phyloP scores from a whole-genome alignment of 1,140 invertebrate genomes.

The Micrasema minimum region DNA sequence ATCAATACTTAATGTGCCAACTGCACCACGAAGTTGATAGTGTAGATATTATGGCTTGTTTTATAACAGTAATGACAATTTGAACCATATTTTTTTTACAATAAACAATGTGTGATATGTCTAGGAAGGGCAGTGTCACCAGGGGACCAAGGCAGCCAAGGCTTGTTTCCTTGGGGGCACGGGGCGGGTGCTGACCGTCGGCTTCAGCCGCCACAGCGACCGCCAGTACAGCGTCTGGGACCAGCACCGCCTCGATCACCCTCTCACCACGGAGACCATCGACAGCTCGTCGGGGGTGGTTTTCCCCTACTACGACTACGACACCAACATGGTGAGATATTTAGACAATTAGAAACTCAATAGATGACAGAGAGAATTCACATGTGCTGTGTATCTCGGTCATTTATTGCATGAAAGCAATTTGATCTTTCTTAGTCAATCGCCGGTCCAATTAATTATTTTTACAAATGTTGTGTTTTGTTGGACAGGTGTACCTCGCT shows the following conservation, averaged over 20 bases:
- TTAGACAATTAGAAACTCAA: too few species aligned
- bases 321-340: slow-evolving; percentile 85
- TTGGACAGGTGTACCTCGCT: slow-evolving; percentile 67
- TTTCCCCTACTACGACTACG: slow-evolving; percentile 93
- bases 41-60: too few species aligned
- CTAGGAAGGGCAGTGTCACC: slow-evolving; percentile 86
- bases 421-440: too few species aligned
- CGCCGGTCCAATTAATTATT: too few species aligned
- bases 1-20: too few species aligned
- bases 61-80: too few species aligned
- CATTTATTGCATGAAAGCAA: too few species aligned
- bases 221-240: slow-evolving; percentile 91
- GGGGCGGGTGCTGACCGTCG: slow-evolving; percentile 84
- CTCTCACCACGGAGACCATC: slow-evolving; percentile 84
- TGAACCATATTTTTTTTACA: too few species aligned
- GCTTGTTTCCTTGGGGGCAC: slow-evolving; percentile 86
- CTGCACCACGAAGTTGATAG: too few species aligned
- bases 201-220: slow-evolving; percentile 91
- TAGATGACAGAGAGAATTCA: too few species aligned
- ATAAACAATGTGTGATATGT: too few species aligned
- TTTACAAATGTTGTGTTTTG: not conserved
- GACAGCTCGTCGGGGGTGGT: slow-evolving; percentile 93
- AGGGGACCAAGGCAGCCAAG: slow-evolving; percentile 88
- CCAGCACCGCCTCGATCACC: slow-evolving; percentile 79
- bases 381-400: too few species aligned